phyloP scores from a whole-genome alignment of 2,888 invertebrate species.

The Endotricha flammealis region DNA sequence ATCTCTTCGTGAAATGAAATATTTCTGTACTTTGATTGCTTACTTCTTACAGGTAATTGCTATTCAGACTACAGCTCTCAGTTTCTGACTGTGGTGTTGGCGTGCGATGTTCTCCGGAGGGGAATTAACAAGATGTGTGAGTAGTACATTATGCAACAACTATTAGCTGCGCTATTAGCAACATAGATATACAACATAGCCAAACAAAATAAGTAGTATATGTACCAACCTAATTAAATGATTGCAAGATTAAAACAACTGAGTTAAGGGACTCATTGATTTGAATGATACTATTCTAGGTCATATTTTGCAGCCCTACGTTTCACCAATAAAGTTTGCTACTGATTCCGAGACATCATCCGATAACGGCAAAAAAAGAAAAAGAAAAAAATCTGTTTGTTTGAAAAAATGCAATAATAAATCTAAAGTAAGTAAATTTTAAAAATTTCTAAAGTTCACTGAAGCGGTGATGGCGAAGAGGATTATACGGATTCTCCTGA shows the following conservation, averaged over 20 bases:
- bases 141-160: constrained; percentile 23
- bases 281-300: constrained; percentile 60
- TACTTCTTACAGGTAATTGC: constrained; percentile 51
- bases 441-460: too few relatives aligned
- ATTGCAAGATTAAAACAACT: too few relatives aligned
- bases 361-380: constrained; percentile 25
- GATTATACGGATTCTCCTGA: too few relatives aligned
- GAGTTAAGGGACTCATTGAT: constrained; percentile 1
- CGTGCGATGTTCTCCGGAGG: constrained; percentile 58
- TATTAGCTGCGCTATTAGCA: constrained; percentile 10
- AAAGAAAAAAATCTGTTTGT: constrained; percentile 30
- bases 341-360: constrained; percentile 36
- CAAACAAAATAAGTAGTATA: too few relatives aligned
- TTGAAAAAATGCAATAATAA: constrained; percentile 30
- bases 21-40: too few relatives aligned
- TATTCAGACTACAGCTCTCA: constrained; percentile 65
- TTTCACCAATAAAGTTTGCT: constrained; percentile 61
- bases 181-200: too few relatives aligned
- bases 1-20: too few relatives aligned
- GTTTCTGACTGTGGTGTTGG: constrained; percentile 57
- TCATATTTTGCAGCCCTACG: constrained; percentile 72
- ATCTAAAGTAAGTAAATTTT: constrained; percentile 31
- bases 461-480: too few relatives aligned
- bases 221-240: too few relatives aligned
- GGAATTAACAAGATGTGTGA: constrained; percentile 62